Conservation (phyloP, 2,113 vertebrate genomes). For the Notarius quadriscutis region DNA sequence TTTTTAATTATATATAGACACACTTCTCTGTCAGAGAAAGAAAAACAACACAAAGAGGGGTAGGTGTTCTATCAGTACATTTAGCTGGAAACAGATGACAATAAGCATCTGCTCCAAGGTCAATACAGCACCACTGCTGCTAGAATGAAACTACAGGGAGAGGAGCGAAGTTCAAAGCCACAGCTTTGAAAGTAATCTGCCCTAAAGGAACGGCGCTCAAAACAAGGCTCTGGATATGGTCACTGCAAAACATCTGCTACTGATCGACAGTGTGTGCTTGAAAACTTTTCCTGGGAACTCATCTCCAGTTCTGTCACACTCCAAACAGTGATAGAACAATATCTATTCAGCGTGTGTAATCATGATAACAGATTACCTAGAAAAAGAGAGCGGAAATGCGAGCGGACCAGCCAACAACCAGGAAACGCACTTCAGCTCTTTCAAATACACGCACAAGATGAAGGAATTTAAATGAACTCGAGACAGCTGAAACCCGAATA, state of each 20-base stretch:
- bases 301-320: conserved; percentile 7
- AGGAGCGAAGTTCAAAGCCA: conserved; percentile 40
- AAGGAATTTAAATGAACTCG: not conserved
- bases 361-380: not conserved
- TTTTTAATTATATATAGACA: not conserved
- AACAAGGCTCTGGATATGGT: conserved; percentile 38
- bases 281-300: conserved; percentile 44
- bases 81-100: conserved; percentile 36
- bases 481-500: not conserved
- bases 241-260: conserved; percentile 61
- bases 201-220: conserved; percentile 42
- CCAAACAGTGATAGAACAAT: conserved; percentile 25
- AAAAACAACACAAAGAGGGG: not conserved
- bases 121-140: conserved; percentile 29
- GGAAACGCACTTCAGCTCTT: conserved; percentile 11
- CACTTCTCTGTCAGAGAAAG: not conserved
- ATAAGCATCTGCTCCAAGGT: conserved; percentile 50
- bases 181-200: conserved; percentile 38
- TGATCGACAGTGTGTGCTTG: conserved; percentile 40
- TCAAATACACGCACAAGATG: not conserved
- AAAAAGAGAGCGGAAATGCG: conserved; percentile 20
- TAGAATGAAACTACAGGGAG: conserved; percentile 51
- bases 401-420: not conserved
- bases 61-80: not conserved
- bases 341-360: conserved; percentile 6